A percentile compares a stretch with the other conserved stretches of the same genome.
These are phyloP conservation scores for Protomyctophum bolini DNA, from an alignment of 2,113 vertebrate genomes.

Conservation along the genomic window DNA sequence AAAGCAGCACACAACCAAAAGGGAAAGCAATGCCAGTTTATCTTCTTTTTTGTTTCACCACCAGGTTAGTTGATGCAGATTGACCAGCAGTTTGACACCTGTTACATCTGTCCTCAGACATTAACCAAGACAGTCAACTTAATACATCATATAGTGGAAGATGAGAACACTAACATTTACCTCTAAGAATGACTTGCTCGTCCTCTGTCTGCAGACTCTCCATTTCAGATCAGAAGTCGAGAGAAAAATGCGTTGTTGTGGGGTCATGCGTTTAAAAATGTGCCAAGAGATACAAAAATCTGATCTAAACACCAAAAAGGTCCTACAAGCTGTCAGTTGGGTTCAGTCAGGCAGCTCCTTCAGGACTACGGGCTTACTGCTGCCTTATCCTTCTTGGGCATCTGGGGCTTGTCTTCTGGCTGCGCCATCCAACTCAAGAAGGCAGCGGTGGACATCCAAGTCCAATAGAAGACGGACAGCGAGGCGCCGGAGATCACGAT, in stretches of 20 bases:
- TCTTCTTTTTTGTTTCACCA: background rate
- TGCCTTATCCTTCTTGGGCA: constrained; percentile 49
- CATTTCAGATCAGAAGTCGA: background rate
- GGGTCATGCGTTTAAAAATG: background rate
- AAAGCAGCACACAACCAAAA: constrained; percentile 28
- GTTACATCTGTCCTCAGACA: background rate
- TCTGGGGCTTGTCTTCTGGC: constrained; percentile 63
- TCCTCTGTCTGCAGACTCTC: constrained; percentile 8
- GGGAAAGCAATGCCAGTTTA: background rate
- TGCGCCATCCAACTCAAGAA: constrained; percentile 62
- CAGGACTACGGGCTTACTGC: constrained; percentile 31
- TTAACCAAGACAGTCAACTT: background rate
- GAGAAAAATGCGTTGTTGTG: background rate
- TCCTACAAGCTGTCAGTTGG: constrained; percentile 36
- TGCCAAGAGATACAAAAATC: background rate
- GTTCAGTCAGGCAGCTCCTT: constrained; percentile 18
- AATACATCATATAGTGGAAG: background rate
- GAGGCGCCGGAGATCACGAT: constrained; percentile 69
- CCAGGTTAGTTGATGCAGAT: background rate
- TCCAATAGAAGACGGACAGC: constrained; percentile 71
- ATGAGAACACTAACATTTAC: constrained; percentile 30
- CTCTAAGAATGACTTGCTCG: constrained; percentile 31
- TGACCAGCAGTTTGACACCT: background rate
- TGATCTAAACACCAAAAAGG: constrained; percentile 1
- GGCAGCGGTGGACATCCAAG: constrained; percentile 60